Evolutionary conservation across 2,113 vertebrate genomes (phyloP), one percentile per base, ranked within the genome.

Genomic region (Falcunculus frontatus): DNA sequence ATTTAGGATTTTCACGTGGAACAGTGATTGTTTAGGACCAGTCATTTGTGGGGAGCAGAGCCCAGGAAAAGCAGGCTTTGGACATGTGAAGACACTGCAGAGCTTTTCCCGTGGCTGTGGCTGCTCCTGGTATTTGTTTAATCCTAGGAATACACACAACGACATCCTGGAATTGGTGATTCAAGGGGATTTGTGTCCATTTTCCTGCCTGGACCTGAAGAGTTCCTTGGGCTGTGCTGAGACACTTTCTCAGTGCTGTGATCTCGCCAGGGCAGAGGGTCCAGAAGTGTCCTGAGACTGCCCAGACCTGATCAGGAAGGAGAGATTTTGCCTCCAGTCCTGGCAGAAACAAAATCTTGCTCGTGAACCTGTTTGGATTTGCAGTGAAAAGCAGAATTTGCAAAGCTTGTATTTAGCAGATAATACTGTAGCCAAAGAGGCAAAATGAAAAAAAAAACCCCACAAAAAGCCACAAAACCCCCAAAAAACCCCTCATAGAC

Each of bases 11-110:
- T 89, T 65, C 13, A 33, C 4, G 1, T 59, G 20, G 41, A 52
- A 25, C 10, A 1, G 18, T 2, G 47, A 25, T 39, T 9, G 52
- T 46, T 64, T 16, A 50, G 37, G 55, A 19, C 12, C 52, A 56
- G 65, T 59, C 16, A 13, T 32, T 37, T 25, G 7, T 13, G 27
- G 57, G 42, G 62, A 53, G 86, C 68, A 75, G 53, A 73, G 74
- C 68, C 52, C 32, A 21, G 60, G 23, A 62, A n/a, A 59, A 32
- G 3, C 56, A 3, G 1, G 2, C 23, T 64, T 37, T 1, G 12
- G 44, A 2, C 32, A 37, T 0, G 0, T 8, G 7, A 3, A 35
- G 21, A 16, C 32, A 3, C 12, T 37, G 27, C 77, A n/a, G 20
- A 69, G 70, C 29, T 83, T n/a, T 23, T 47, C 53, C 53, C 2